Base-by-base conservation (phyloP, 2,797 vertebrate genomes). In the Liasis olivaceus region DNA sequence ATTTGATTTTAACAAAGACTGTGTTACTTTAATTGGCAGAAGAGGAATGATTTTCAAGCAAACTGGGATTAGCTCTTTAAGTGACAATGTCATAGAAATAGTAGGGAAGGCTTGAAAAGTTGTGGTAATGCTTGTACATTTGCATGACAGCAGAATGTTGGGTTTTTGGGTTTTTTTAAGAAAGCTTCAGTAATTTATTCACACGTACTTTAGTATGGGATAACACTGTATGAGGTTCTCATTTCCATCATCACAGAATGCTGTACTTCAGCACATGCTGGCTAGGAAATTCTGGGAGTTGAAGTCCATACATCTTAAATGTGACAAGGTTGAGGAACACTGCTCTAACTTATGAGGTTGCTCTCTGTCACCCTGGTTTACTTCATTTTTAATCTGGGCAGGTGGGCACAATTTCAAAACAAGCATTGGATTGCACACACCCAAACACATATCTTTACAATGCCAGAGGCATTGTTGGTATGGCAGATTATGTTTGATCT, bases 41-140 rank as follows among this genome's bases (percentile, higher is more conserved):
- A 92, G 94, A 93, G 63, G 0, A 28, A 14, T 56, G 28, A 5
- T 94, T 91, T 92, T 89, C 91, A 28, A 93, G 20, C 4, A 92
- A 87, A 95, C 92, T 56, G 59, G 92, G 95, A 92, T 94, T 96
- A 95, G 88, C 92, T 90, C 66, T 92, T 81, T 88, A 91, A 62
- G 54, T 89, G 56, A 94, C 56, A 62, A 91, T 66, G 31, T 94
- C 91, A 1, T 90, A 72, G 11, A 89, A 64, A 90, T 42, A 92
- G 0, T 58, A 95, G 1, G 69, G 24, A 72, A 94, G 51, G 58
- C 89, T 93, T 89, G 90, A 95, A 91, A 89, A 96, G 47, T 31
- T 26, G 15, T 93, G 36, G 36, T n/a, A 86, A 3, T 85, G 84
- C 20, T n/a, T 91, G 77, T 8, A 28, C 93, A 47, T 66, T 92